A percentile compares a stretch with the other conserved stretches of the same genome.
phyloP scores from a whole-genome alignment of 1,140 invertebrate genomes.

The Tetragnatha versicolor region DNA sequence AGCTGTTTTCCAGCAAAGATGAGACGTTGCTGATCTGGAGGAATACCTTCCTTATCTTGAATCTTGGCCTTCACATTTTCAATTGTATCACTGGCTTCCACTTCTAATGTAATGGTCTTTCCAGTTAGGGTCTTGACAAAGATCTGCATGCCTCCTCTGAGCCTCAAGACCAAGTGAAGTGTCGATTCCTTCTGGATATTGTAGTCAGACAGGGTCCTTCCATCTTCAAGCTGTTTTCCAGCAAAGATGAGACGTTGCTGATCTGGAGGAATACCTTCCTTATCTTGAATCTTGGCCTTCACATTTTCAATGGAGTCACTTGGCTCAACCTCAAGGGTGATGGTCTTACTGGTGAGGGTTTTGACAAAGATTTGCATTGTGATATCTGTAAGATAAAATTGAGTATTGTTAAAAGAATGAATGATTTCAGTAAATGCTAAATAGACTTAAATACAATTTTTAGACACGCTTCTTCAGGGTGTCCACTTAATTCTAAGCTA shows the following conservation, averaged over 20 bases:
- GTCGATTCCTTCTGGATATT: no score
- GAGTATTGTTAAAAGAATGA: no score
- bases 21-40: slow-evolving; percentile 67
- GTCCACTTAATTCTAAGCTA: no score
- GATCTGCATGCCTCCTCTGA: no score
- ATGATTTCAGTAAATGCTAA: no score
- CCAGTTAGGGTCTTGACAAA: slow-evolving; percentile 68
- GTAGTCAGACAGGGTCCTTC: no score
- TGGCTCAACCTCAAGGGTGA: slow-evolving; percentile 65
- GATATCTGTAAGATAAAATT: background rate
- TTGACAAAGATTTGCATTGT: slow-evolving; percentile 65
- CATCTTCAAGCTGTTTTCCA: no score
- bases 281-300: slow-evolving; percentile 88
- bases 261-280: slow-evolving; percentile 70
- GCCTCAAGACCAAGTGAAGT: no score
- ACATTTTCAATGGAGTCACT: slow-evolving; percentile 95
- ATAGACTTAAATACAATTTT: no score
- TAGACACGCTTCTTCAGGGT: no score
- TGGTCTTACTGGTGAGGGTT: slow-evolving; percentile 68
- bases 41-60: slow-evolving; percentile 71
- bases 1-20: slow-evolving; percentile 69
- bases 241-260: no score
- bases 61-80: slow-evolving; percentile 95
- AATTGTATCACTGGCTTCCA: slow-evolving; percentile 81
- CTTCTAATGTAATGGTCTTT: slow-evolving; percentile 63